Base-by-base conservation (phyloP, 1,140 invertebrate species). In the Capitella teleta region DNA sequence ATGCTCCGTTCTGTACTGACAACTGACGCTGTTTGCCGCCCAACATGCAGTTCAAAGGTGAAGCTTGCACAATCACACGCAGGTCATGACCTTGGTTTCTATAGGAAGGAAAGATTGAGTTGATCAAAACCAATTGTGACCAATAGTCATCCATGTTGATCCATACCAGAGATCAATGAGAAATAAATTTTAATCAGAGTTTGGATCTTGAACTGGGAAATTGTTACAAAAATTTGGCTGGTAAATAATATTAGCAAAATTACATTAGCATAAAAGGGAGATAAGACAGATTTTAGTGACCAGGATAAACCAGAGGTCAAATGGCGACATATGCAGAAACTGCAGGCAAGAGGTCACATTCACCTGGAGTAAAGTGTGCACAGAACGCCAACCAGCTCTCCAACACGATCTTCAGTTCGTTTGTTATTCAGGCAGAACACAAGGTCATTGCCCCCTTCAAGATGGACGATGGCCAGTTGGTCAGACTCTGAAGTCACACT, bases 401-500 rank as follows among this genome's bases (percentile, higher is more conserved):
- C 92, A 26, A 78, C 73, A 46, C 77, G 60, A 46, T 78, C 76
- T 34, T 76, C 75, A 26, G 67, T 65, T 10, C 6, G 16, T 16
- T 24, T 21, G n/a, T 19, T 77, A 54, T 77, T 67, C 36, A 92
- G 73, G 5, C 84, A 83, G 5, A 95, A 77, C 28, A 97, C 81
- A 60, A 97, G 81, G 72, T 97, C 93, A 68, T 94, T 92, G 18
- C 86, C 85, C 23, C 80, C 80, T 53, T 82, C 81, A 3, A 91
- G 82, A 67, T 95, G 91, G 56, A 97, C 80, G 8, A 90, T 82
- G 48, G 92, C 79, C 44, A 97, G 76, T 63, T 95, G 91, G 67
- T 94, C 92, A 53, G 77, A 79, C 1, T 83, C 85, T 12, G 85
- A 80, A n/a, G 80, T 84, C 1, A 91, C 76, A 61, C 83, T 87